Evolutionary conservation across 2,888 invertebrate species (phyloP).

Genomic region (Eristalinus sepulchralis): DNA sequence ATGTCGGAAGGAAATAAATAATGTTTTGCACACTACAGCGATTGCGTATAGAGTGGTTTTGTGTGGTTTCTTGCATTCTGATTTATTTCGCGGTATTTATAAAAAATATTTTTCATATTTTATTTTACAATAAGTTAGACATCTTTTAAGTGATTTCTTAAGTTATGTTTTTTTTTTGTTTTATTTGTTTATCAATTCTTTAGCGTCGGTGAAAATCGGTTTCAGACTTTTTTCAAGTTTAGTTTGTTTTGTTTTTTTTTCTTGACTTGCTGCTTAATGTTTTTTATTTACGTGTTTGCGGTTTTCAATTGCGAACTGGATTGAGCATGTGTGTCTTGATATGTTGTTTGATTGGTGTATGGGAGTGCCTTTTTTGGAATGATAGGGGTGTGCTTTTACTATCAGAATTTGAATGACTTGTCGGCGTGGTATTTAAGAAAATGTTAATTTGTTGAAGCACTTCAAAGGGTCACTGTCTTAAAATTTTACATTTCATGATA

Average conservation of each 20-base stretch:
- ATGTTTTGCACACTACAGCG: conserved; percentile 20
- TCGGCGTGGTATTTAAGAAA: too few species aligned
- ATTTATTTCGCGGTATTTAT: background rate
- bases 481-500: too few species aligned
- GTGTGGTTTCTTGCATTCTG: background rate
- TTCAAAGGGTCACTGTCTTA: too few species aligned
- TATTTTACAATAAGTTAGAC: conserved; percentile 51
- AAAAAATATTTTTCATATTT: conserved; percentile 30
- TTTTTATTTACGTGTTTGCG: conserved; percentile 1
- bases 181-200: conserved; percentile 58
- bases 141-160: background rate
- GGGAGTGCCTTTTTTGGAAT: background rate
- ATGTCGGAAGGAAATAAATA: conserved; percentile 15
- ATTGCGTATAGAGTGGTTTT: background rate
- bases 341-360: background rate
- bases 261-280: background rate
- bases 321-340: conserved; percentile 7
- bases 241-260: conserved; percentile 23
- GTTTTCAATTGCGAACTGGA: background rate
- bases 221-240: conserved; percentile 66
- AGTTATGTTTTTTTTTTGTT: background rate
- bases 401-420: too few species aligned
- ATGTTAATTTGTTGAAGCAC: too few species aligned
- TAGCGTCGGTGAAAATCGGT: conserved; percentile 63
- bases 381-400: too few species aligned